These are phyloP conservation scores for Pitangus sulphuratus DNA, from an alignment of 2,797 vertebrate species.

Conservation along the genomic window DNA sequence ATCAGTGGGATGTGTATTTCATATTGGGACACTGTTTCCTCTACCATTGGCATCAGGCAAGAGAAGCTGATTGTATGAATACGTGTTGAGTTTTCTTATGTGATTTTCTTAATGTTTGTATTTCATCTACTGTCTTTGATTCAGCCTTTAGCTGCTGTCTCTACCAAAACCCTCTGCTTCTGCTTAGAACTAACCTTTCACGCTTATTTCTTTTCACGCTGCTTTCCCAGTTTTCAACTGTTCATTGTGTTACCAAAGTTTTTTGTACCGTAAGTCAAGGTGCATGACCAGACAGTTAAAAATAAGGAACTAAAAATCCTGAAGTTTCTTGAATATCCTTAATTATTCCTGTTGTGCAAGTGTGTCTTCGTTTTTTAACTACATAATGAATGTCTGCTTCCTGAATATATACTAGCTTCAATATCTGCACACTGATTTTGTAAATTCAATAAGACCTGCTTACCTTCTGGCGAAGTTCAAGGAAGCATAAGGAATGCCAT, in stretches of 20 bases:
- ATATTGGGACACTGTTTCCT: not conserved
- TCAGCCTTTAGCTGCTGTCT: not conserved
- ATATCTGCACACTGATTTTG: not conserved
- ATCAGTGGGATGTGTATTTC: not conserved
- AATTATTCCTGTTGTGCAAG: not conserved
- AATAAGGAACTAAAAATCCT: not conserved
- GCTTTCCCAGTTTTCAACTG: not conserved
- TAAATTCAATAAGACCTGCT: not conserved
- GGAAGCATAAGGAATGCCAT: not conserved
- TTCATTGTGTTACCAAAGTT: not conserved
- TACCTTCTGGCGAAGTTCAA: not conserved
- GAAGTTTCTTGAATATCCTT: not conserved
- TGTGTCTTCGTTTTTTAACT: not conserved
- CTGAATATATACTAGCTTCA: not conserved
- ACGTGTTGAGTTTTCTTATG: not conserved
- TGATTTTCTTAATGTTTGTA: not conserved
- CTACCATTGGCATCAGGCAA: not conserved
- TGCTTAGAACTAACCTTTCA: not conserved
- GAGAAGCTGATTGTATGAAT: not conserved
- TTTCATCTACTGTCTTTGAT: not conserved
- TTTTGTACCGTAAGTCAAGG: not conserved
- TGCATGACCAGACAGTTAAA: not conserved
- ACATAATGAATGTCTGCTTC: not conserved
- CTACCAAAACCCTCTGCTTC: not conserved
- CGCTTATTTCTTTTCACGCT: not conserved